Percentiles rank a stretch among this genome's conserved stretches.
These are phyloP conservation scores for Chrysodeixis includens DNA, from an alignment of 2,888 invertebrate genomes.

Conservation along the genomic window DNA sequence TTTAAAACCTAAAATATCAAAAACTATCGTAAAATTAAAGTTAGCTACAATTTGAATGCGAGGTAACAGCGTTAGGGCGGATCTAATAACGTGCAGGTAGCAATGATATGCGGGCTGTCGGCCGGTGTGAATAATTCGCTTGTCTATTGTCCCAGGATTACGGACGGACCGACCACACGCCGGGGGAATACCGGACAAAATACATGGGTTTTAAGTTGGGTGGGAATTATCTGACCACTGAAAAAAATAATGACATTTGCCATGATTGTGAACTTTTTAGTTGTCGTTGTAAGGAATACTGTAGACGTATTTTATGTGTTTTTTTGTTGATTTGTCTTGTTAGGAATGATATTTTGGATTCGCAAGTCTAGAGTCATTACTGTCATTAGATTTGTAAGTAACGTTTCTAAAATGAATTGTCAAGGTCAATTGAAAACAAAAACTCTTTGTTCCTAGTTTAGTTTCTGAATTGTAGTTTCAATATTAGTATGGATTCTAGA, in stretches of 20 bases:
- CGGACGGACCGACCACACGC: constrained; percentile 22
- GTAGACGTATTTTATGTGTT: too few species aligned
- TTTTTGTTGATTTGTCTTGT: too few species aligned
- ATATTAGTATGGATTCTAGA: too few species aligned
- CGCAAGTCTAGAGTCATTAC: too few species aligned
- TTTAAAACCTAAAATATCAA: neutral
- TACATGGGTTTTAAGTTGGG: constrained; percentile 6
- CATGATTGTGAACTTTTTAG: too few species aligned
- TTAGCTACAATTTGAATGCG: neutral
- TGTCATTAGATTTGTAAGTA: too few species aligned
- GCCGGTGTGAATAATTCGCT: constrained; percentile 49
- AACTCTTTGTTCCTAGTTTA: too few species aligned
- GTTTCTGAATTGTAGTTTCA: too few species aligned
- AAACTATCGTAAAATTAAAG: constrained; percentile 2
- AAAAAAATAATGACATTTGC: neutral
- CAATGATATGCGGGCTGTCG: constrained; percentile 35
- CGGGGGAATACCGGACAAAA: constrained; percentile 19
- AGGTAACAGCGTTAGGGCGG: constrained; percentile 6
- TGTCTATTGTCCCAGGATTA: constrained; percentile 49
- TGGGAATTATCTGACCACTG: neutral
- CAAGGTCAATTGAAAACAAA: too few species aligned
- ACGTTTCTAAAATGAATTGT: too few species aligned
- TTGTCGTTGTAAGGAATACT: too few species aligned
- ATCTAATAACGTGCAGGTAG: constrained; percentile 41
- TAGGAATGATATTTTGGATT: too few species aligned